Evolutionary conservation across 1,140 invertebrate genomes (phyloP), one percentile per base, ranked within the genome.

Genomic region (Araneus ventricosus): DNA sequence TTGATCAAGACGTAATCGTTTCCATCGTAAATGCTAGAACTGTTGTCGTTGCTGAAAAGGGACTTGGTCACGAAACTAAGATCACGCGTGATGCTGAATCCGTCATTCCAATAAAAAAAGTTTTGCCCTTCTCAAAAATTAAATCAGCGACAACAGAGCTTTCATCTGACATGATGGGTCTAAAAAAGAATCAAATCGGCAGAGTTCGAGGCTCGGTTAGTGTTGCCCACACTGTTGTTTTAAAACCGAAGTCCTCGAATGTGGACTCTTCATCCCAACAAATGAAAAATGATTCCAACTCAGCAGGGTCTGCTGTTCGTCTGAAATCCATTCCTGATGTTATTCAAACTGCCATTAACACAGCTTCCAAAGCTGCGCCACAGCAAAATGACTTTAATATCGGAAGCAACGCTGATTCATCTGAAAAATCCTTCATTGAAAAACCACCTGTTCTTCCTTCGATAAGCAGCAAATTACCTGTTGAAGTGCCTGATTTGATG

Each of bases 271-370:
- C 41, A 27, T 17, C 61, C 14, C 22, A 45, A 17, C 39, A 67
- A 52, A 24, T 20, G 17, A 82, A 45, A 24, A 6, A 39, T 41
- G 27, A 61, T 82, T 82, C 45, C 20, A 67, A 52, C 14, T 80
- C 45, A 24, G 7, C 6, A 8, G 4, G 39, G 6, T 34, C 30
- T 59, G 57, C 34, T 59, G 52, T 52, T 41, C 90, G 75, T 34
- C 41, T 93, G n/a, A 93, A 93, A n/a, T 37, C 91, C n/a, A 93
- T 93, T 30, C 91, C 91, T 39, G 91, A 93, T 87, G 67, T 93
- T 30, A 79, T 93, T 59, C 84, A 93, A 79, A 93, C 45, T 61
- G 70, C 91, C 27, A 59, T 93, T 20, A 87, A 61, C 14, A 57
- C 45, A n/a, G 7, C 22, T 63, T 63, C 59, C 17, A 75, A 75